phyloP scores from a whole-genome alignment of 2,113 vertebrate genomes.

The Vireo altiloquus region DNA sequence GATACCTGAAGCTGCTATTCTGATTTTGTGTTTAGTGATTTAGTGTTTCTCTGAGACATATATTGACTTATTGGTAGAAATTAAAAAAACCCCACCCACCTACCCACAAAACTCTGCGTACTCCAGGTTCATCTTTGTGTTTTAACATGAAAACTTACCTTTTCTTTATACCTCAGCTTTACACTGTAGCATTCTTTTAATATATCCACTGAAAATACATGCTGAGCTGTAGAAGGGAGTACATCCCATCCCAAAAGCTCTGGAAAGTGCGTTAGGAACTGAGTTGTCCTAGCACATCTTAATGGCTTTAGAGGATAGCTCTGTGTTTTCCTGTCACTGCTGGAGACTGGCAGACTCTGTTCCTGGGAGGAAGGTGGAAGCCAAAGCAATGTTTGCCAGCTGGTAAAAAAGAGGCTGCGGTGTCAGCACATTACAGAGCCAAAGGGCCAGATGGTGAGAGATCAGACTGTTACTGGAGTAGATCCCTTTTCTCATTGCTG shows the following conservation, averaged over 20 bases:
- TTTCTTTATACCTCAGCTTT: not conserved
- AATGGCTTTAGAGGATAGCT: not conserved
- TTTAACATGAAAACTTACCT: not conserved
- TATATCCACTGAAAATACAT: not conserved
- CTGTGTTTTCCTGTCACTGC: not conserved
- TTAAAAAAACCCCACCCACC: not conserved
- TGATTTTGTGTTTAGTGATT: not conserved
- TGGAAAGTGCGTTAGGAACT: not conserved
- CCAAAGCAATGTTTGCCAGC: conserved; percentile 28
- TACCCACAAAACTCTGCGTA: fast-evolving
- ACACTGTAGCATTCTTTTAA: not conserved
- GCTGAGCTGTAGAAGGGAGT: not conserved
- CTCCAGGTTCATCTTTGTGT: not conserved
- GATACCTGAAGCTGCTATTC: not conserved
- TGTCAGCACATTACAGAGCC: conserved; percentile 25
- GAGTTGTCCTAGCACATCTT: not conserved
- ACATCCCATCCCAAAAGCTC: not conserved
- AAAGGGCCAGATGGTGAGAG: conserved; percentile 55
- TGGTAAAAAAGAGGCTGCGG: conserved; percentile 3
- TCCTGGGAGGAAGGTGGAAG: conserved; percentile 7
- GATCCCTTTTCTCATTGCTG: not conserved
- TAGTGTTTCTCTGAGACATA: not conserved
- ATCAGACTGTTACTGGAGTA: not conserved
- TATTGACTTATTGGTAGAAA: not conserved
- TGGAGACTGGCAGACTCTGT: not conserved